Evolutionary conservation across 2,113 vertebrate species (phyloP).

Genomic region (Etheostoma cragini): DNA sequence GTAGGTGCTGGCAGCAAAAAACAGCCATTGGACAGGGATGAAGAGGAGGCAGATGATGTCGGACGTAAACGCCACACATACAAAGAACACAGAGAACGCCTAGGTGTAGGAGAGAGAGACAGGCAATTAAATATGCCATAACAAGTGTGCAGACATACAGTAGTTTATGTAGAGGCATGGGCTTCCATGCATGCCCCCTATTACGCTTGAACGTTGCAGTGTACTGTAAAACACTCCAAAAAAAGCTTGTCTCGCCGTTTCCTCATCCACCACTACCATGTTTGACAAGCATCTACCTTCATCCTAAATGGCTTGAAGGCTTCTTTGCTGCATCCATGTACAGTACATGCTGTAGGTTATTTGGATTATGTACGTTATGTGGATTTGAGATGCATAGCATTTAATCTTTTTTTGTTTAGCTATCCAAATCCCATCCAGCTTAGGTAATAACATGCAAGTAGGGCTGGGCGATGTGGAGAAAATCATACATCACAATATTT

Average conservation of each 20-base stretch:
- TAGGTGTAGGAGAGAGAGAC: constrained; percentile 66
- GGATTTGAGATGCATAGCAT: neutral
- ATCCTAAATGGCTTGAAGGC: too few relatives aligned
- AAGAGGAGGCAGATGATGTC: constrained; percentile 99
- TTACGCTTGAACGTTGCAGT: too few relatives aligned
- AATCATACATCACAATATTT: too few relatives aligned
- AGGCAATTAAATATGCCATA: neutral
- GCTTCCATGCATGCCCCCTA: neutral
- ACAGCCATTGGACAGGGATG: constrained; percentile 97
- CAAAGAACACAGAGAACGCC: constrained; percentile 99
- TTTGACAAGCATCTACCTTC: neutral
- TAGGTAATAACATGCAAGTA: neutral
- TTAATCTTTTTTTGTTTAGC: neutral
- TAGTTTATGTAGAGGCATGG: neutral
- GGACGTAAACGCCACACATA: constrained; percentile 98
- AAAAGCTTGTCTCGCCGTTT: neutral
- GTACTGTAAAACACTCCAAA: neutral
- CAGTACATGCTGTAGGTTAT: neutral
- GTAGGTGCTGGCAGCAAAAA: constrained; percentile 98
- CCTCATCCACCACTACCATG: neutral
- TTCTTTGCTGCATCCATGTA: neutral
- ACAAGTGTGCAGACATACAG: neutral
- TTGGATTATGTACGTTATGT: neutral
- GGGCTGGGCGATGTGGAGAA: too few relatives aligned
- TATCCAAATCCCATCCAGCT: neutral